Evolutionary conservation across 2,113 vertebrate genomes (phyloP).

Genomic region (Galeopterus variegatus): DNA sequence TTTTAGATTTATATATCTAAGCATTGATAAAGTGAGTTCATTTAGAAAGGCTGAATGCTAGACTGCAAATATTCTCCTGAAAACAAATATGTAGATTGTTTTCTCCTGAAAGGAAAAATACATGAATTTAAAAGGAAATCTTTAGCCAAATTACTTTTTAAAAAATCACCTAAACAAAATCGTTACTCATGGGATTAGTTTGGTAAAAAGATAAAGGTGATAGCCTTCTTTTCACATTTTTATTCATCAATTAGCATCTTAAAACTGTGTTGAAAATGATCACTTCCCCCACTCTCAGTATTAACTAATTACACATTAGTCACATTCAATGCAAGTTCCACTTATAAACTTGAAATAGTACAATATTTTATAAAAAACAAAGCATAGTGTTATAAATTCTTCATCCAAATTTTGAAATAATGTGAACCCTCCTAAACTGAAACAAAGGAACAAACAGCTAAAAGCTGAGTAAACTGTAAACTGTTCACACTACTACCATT

Average conservation of each 20-base stretch:
- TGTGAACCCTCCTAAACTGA: slow-evolving; percentile 4
- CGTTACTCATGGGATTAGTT: not conserved
- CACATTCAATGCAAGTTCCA: slow-evolving; percentile 10
- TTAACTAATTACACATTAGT: not conserved
- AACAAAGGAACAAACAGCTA: slow-evolving; percentile 4
- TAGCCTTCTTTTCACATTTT: not conserved
- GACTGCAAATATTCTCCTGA: not conserved
- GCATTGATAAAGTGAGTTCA: not conserved
- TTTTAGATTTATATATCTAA: not conserved
- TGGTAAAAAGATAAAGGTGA: not conserved
- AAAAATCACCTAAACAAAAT: slow-evolving; percentile 37
- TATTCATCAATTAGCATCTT: not conserved
- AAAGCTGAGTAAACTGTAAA: not conserved
- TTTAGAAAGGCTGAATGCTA: not conserved
- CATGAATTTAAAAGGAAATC: not conserved
- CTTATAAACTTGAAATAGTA: not conserved
- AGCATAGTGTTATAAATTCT: not conserved
- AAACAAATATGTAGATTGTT: not conserved
- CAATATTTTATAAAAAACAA: not conserved
- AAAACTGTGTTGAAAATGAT: slow-evolving; percentile 9
- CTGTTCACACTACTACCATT: not conserved
- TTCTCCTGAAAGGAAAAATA: slow-evolving; percentile 9
- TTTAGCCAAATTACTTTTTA: not conserved
- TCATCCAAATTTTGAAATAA: slow-evolving; percentile 9
- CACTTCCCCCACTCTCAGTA: not conserved